These are phyloP conservation scores for Coracopsis vasa DNA, from an alignment of 2,113 vertebrate genomes.

Conservation along the genomic window DNA sequence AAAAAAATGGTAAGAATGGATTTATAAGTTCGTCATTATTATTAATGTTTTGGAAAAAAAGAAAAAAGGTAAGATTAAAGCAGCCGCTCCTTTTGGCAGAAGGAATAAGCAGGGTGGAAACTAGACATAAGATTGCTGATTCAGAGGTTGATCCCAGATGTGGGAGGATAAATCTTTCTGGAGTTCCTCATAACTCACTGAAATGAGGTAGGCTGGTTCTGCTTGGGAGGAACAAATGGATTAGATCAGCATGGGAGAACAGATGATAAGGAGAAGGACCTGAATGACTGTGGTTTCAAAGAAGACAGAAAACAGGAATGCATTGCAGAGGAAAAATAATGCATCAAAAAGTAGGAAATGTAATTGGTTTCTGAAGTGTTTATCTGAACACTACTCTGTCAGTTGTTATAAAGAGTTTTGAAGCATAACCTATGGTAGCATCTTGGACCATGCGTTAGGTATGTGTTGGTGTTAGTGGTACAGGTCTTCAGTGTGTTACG, in stretches of 20 bases:
- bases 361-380: background rate
- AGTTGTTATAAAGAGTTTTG: background rate
- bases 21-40: background rate
- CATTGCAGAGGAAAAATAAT: background rate
- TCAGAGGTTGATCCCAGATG: constrained; percentile 63
- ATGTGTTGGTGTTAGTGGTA: background rate
- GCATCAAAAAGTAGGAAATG: background rate
- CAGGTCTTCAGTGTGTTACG: background rate
- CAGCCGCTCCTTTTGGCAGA: constrained; percentile 49
- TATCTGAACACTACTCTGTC: background rate
- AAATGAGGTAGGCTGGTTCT: constrained; percentile 42
- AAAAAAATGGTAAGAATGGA: background rate
- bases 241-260: constrained; percentile 56
- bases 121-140: constrained; percentile 56
- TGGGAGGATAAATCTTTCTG: constrained; percentile 60
- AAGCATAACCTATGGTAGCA: fast-evolving
- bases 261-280: constrained; percentile 7
- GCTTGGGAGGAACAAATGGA: constrained; percentile 37
- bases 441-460: background rate
- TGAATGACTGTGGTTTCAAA: background rate
- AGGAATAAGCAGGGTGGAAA: constrained; percentile 45
- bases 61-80: constrained; percentile 24
- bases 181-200: constrained; percentile 64
- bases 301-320: background rate
- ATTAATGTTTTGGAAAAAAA: background rate